A percentile compares a stretch with the other conserved stretches of the same genome.
Conservation (phyloP, 2,888 invertebrate species). For the Schrankia costaestrigalis region DNA sequence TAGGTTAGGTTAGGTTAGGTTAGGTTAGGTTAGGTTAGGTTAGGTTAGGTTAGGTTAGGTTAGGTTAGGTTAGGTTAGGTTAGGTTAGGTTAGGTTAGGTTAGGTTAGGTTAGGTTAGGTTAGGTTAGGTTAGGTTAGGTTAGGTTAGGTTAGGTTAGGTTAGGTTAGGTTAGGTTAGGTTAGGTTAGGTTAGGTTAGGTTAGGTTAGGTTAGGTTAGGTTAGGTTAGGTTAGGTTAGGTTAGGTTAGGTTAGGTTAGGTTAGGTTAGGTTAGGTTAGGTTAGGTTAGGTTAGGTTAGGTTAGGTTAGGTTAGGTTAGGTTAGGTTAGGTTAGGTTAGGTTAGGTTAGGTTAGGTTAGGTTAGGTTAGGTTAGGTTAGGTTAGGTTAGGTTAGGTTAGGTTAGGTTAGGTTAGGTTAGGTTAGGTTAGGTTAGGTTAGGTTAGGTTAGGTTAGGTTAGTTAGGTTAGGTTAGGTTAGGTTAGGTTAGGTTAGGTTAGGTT, state of each 20-base stretch:
- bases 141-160: slow-evolving; percentile 9
- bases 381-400: slow-evolving; percentile 9
- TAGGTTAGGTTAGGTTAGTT: slow-evolving; percentile 20
- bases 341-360: slow-evolving; percentile 11
- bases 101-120: slow-evolving; percentile 9
- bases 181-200: slow-evolving; percentile 11
- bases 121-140: slow-evolving; percentile 7
- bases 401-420: slow-evolving; percentile 12
- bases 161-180: slow-evolving; percentile 9
- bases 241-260: slow-evolving; percentile 11
- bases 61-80: slow-evolving; percentile 7
- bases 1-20: slow-evolving; percentile 15
- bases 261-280: slow-evolving; percentile 11
- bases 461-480: slow-evolving; percentile 10
- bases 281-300: slow-evolving; percentile 11
- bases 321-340: slow-evolving; percentile 11
- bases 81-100: slow-evolving; percentile 8
- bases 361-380: slow-evolving; percentile 8
- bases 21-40: slow-evolving; percentile 12
- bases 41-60: slow-evolving; percentile 9
- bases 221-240: slow-evolving; percentile 11
- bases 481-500: slow-evolving; percentile 7
- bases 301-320: slow-evolving; percentile 10
- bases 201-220: slow-evolving; percentile 11
- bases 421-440: slow-evolving; percentile 15